phyloP scores from a whole-genome alignment of 2,113 vertebrate species.

The Notechis scutatus region DNA sequence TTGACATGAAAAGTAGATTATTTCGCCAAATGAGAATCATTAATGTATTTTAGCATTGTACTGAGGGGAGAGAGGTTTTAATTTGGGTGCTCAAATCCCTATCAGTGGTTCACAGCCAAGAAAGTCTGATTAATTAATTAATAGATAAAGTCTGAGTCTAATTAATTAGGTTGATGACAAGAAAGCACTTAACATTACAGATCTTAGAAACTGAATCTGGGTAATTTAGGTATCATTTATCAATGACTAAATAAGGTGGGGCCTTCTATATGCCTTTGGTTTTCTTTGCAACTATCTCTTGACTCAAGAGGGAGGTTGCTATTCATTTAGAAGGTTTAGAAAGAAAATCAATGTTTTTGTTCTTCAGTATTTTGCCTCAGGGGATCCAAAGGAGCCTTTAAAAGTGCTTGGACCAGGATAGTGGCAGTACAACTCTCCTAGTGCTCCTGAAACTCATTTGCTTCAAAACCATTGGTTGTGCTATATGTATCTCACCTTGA shows the following conservation, averaged over 20 bases:
- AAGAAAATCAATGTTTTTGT: background rate
- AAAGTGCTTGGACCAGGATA: background rate
- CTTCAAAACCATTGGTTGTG: background rate
- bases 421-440: background rate
- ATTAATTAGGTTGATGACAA: background rate
- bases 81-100: background rate
- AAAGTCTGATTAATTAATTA: background rate
- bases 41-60: background rate
- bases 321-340: background rate
- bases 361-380: background rate
- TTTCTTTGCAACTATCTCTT: background rate
- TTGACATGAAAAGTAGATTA: background rate
- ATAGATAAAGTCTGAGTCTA: background rate
- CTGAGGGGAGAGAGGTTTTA: background rate
- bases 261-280: background rate
- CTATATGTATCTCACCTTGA: background rate
- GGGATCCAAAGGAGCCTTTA: background rate
- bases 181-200: background rate
- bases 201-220: background rate
- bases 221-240: background rate
- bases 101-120: background rate
- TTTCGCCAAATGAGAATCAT: background rate
- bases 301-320: background rate
- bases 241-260: background rate
- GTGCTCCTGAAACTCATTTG: background rate